These are phyloP conservation scores for Dendroctonus valens DNA, from an alignment of 1,140 invertebrate species.

Conservation along the genomic window DNA sequence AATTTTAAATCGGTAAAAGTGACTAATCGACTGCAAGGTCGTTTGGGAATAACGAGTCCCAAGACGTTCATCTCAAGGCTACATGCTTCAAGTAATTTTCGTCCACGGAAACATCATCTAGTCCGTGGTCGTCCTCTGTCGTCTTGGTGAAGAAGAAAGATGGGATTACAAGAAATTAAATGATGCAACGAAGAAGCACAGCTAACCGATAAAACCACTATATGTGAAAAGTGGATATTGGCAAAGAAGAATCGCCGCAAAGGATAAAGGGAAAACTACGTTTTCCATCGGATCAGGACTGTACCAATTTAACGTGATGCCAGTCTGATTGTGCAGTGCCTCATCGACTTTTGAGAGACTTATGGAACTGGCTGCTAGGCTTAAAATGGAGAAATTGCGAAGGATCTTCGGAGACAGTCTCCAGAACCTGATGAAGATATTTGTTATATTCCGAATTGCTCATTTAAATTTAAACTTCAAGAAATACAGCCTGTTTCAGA, in stretches of 20 bases:
- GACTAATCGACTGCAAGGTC: too few relatives aligned
- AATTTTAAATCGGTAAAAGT: too few relatives aligned
- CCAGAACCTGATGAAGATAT: constrained; percentile 44
- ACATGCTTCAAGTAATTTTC: too few relatives aligned
- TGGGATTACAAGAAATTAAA: too few relatives aligned
- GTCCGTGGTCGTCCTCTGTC: too few relatives aligned
- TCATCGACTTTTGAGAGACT: constrained; percentile 37
- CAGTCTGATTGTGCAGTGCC: constrained; percentile 48
- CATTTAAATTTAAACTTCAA: constrained; percentile 45
- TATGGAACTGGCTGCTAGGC: constrained; percentile 29
- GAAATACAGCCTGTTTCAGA: constrained; percentile 48
- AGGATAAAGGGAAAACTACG: constrained; percentile 40
- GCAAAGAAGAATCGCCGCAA: constrained; percentile 18
- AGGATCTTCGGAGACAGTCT: constrained; percentile 47
- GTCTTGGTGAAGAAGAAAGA: too few relatives aligned
- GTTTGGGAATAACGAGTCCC: too few relatives aligned
- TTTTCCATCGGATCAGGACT: constrained; percentile 36
- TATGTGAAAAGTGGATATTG: too few relatives aligned
- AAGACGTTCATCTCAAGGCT: too few relatives aligned
- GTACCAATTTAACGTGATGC: constrained; percentile 46
- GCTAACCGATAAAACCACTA: too few relatives aligned
- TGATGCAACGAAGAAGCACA: too few relatives aligned
- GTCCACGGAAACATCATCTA: too few relatives aligned
- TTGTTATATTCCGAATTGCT: constrained; percentile 41
- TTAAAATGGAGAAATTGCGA: constrained; percentile 28